phyloP scores from a whole-genome alignment of 2,888 invertebrate genomes.

The Pollenia amentaria region DNA sequence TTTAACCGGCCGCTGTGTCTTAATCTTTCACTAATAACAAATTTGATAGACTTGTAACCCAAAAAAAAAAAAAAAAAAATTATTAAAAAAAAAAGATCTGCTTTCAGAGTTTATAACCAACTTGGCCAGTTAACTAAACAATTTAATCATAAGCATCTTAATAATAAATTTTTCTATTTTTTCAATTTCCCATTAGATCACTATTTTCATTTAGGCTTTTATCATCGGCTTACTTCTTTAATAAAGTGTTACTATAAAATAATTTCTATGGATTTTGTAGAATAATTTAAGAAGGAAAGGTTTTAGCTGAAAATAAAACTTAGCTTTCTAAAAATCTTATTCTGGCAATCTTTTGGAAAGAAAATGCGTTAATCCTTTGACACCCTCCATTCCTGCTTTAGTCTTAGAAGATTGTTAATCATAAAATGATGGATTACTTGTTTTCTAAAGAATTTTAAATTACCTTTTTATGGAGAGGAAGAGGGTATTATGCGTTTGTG shows the following conservation, averaged over 20 bases:
- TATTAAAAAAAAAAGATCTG: not conserved
- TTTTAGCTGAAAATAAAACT: too few relatives aligned
- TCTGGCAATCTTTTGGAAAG: too few relatives aligned
- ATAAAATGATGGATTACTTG: constrained; percentile 34
- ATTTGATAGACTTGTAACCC: constrained; percentile 37
- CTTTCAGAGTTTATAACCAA: constrained; percentile 19
- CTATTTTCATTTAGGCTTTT: not conserved
- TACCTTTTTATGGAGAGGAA: not conserved
- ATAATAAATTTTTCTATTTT: not conserved
- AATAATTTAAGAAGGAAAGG: too few relatives aligned
- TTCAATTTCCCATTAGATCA: not conserved
- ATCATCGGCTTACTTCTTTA: not conserved
- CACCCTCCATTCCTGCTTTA: not conserved
- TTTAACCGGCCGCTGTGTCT: not conserved
- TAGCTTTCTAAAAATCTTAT: too few relatives aligned
- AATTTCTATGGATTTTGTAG: too few relatives aligned
- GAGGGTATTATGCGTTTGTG: not conserved
- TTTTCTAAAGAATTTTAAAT: not conserved
- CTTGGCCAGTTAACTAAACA: not conserved
- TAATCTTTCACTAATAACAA: constrained; percentile 10
- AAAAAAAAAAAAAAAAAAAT: constrained; percentile 18
- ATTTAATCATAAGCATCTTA: constrained; percentile 32
- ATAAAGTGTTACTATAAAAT: not conserved
- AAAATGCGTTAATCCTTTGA: too few relatives aligned
- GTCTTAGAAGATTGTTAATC: not conserved